Evolutionary conservation across 2,113 vertebrate genomes (phyloP).

Genomic region (Vidua chalybeata): DNA sequence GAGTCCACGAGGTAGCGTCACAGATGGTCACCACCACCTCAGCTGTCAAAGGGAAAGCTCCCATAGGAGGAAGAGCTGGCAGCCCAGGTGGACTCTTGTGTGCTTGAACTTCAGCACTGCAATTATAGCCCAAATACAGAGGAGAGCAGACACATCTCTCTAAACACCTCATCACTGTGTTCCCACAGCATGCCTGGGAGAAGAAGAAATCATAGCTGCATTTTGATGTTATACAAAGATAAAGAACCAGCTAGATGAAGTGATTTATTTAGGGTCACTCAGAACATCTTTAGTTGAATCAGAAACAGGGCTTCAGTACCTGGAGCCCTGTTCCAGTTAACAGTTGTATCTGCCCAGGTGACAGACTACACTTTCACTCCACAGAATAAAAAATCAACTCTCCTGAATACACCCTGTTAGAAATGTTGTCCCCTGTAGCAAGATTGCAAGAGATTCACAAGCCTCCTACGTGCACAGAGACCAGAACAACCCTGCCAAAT

Average conservation of each 20-base stretch:
- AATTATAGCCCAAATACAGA: not conserved
- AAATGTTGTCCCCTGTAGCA: conserved; percentile 30
- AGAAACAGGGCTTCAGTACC: not conserved
- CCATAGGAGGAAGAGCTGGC: not conserved
- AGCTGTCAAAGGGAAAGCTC: not conserved
- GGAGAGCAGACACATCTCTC: not conserved
- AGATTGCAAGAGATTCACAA: conserved; percentile 14
- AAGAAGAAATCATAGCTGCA: not conserved
- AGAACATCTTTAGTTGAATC: not conserved
- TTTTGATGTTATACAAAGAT: not conserved
- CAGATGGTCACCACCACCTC: not conserved
- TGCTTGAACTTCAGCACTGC: not conserved
- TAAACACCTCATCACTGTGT: not conserved
- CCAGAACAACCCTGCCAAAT: not conserved
- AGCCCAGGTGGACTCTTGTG: not conserved
- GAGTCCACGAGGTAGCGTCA: not conserved
- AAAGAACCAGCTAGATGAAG: not conserved
- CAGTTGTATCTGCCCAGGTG: not conserved
- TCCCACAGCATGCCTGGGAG: not conserved
- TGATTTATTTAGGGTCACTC: conserved; percentile 16
- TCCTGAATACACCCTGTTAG: not conserved
- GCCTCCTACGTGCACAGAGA: not conserved
- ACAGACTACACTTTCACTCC: not conserved
- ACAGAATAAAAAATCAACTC: not conserved
- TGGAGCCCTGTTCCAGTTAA: not conserved